Percentiles rank a stretch among this genome's conserved stretches.
phyloP scores from a whole-genome alignment of 2,797 vertebrate species.

The Pelochelys cantorii region DNA sequence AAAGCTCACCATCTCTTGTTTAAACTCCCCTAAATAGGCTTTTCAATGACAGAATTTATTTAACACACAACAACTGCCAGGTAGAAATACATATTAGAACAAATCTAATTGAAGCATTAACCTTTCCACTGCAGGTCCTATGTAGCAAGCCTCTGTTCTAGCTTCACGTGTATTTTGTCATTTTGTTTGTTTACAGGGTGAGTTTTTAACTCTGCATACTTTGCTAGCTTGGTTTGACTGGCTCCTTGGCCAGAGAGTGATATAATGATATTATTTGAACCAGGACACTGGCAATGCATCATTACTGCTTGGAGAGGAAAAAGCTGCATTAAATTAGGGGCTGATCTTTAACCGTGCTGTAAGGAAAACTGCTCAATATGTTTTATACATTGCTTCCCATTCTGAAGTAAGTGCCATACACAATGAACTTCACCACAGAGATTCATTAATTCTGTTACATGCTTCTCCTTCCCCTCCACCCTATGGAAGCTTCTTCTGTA shows the following conservation, averaged over 20 bases:
- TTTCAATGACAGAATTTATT: conserved; percentile 9
- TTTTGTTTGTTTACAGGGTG: background rate
- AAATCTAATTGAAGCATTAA: background rate
- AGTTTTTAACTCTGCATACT: background rate
- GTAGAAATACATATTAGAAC: background rate
- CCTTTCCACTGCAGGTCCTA: background rate
- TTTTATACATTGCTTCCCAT: background rate
- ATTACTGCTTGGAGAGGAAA: background rate
- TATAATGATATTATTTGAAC: background rate
- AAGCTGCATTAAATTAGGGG: background rate
- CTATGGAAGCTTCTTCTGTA: background rate
- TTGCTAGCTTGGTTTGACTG: accelerated
- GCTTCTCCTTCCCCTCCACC: accelerated
- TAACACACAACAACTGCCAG: background rate
- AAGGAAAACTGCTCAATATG: background rate
- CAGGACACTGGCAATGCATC: background rate
- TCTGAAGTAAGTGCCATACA: background rate
- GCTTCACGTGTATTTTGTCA: background rate
- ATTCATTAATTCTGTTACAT: background rate
- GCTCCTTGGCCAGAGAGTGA: background rate
- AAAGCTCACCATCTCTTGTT: conserved; percentile 23
- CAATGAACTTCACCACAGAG: background rate
- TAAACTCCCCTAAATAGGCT: conserved; percentile 7
- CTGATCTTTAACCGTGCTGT: background rate
- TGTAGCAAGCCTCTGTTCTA: background rate